Evolutionary conservation across 1,140 invertebrate genomes (phyloP), one percentile per base, ranked within the genome.

Genomic region (Phymastichus coffea): DNA sequence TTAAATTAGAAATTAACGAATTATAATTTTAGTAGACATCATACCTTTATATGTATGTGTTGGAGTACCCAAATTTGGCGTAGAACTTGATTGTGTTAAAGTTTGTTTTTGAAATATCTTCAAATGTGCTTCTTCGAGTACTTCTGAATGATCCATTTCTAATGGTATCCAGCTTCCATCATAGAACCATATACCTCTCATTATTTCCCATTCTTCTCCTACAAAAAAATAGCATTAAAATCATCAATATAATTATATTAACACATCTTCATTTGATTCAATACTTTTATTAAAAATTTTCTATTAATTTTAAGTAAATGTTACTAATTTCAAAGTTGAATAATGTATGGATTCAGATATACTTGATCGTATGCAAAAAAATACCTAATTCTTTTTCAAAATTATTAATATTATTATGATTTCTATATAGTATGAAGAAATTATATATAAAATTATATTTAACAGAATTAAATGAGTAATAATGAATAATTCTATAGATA

Each of bases 151-250:
- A 33, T 80, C 79, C 47, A 79, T 74, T 53, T 88, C 85, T 47
- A 90, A 66, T 12, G 88, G 88, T 69, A 88, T 85, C 85, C 86
- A 88, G 26, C 80, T 83, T n/a, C 82, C 82, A 64, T 88, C 87
- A 65, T 87, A 85, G 74, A 88, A 90, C 87, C 88, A 90, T 2
- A 83, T 83, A 2, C 86, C 88, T 63, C 87, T 73, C 62, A 81
- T 82, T 57, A 88, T 85, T 53, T 81, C 76, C 74, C 80, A 85
- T 61, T 80, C 78, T 71, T 87, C 85, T 19, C 82, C 83, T 84
- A 58, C 1, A 64, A 64, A 59, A 35, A 55, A 44, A 62, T 48
- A 41, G 28, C 48, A 40, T 47, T 3, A 14, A 35, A 7, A 38
- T 8, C 28, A 17, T 44, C 30, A 33, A 33, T 38, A 57, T 30